Percentiles rank a stretch among this genome's conserved stretches.
Conservation (phyloP, 2,888 invertebrate genomes). For the Philhelius pedissequus region DNA sequence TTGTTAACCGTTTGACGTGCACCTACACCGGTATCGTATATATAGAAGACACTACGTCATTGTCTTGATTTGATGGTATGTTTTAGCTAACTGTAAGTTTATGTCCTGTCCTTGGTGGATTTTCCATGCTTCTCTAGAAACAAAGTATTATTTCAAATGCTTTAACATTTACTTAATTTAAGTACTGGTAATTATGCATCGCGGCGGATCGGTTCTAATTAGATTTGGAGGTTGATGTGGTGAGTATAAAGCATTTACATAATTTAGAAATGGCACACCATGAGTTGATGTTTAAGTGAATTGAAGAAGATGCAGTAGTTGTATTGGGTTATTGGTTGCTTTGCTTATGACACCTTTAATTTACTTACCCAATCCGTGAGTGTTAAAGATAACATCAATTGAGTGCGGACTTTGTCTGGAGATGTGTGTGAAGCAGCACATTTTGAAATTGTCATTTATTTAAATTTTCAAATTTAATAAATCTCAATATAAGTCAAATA, state of each 20-base stretch:
- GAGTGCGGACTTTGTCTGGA: background rate
- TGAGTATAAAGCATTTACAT: background rate
- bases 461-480: too few relatives aligned
- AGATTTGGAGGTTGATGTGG: background rate
- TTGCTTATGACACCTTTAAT: slow-evolving; percentile 65
- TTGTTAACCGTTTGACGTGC: slow-evolving; percentile 28
- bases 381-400: slow-evolving; percentile 54
- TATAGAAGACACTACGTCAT: background rate
- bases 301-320: slow-evolving; percentile 52
- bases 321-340: slow-evolving; percentile 59
- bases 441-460: background rate
- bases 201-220: background rate
- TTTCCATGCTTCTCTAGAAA: background rate
- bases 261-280: background rate
- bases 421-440: slow-evolving; percentile 1
- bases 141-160: background rate
- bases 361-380: slow-evolving; percentile 62
- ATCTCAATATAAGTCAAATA: too few relatives aligned
- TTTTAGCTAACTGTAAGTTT: slow-evolving; percentile 1
- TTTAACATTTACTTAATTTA: background rate
- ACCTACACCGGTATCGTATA: slow-evolving; percentile 45
- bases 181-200: background rate
- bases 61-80: background rate
- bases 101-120: background rate
- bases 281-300: slow-evolving; percentile 19